Conservation (phyloP, 2,113 vertebrate species). For the Pelecanoides urinatrix region DNA sequence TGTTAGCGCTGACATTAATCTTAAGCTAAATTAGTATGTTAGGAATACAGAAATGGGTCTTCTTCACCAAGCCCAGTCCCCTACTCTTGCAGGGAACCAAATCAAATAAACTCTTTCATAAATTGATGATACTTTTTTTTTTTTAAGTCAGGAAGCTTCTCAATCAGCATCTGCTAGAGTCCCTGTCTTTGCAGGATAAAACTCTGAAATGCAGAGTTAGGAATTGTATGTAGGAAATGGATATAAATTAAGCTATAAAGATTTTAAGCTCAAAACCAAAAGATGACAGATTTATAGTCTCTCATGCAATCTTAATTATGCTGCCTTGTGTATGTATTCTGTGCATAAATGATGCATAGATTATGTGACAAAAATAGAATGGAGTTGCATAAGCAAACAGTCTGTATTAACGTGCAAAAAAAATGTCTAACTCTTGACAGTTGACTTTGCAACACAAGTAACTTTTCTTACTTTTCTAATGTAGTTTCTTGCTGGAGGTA, state of each 20-base stretch:
- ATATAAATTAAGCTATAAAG: background rate
- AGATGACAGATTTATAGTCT: background rate
- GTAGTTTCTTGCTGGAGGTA: background rate
- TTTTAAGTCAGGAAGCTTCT: background rate
- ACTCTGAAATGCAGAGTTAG: background rate
- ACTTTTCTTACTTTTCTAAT: background rate
- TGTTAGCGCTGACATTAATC: background rate
- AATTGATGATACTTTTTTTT: background rate
- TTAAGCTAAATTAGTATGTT: background rate
- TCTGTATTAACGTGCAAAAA: background rate
- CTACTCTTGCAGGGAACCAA: background rate
- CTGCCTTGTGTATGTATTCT: background rate
- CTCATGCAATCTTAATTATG: conserved; percentile 18
- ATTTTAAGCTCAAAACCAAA: background rate
- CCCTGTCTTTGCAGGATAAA: background rate
- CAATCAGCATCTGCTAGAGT: background rate
- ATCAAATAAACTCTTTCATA: background rate
- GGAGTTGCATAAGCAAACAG: background rate
- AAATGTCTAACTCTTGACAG: background rate
- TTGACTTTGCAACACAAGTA: background rate
- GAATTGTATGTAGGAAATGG: background rate
- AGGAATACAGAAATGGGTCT: background rate
- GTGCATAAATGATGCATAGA: conserved; percentile 27
- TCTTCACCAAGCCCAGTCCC: background rate
- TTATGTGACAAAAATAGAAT: conserved; percentile 10